Base-by-base conservation (phyloP, 2,888 invertebrate genomes). In the Morpho deidamia region DNA sequence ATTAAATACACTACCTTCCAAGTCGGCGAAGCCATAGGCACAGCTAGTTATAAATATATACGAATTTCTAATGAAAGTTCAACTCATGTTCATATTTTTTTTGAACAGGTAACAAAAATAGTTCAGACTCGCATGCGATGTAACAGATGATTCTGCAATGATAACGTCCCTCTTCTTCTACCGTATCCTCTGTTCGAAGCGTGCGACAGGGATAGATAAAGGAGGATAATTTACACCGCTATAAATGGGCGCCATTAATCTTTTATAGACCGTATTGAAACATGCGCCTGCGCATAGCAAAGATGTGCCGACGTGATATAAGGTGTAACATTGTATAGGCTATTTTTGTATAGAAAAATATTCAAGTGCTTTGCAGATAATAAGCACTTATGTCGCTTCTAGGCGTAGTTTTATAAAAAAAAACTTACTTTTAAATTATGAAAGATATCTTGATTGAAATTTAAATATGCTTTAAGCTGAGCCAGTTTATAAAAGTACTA, bases 221-320 rank as follows among this genome's bases (percentile, higher is more conserved):
- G 11, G 50, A 59, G 64, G 63, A 72, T 76, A 74, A 80, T 76
- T 80, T 80, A 79, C 78, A 64, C 72, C 70, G 74, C 76, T 77
- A 76, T 82, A 78, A 81, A 74, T 69, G 65, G 67, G 58, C 68
- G 69, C 70, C 74, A 72, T 83, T 81, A 82, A 83, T 81, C 82
- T 80, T 71, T 74, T 70, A 72, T 72, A 71, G 74, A 72, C 72
- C 71, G 76, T 71, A 72, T 71, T 40, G 69, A 73, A 72, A 72
- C 62, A 65, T 77, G 80, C 78, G 79, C 71, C 56, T 50, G 72
- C 73, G 65, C 69, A 76, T 72, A 73, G 63, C 53, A 49, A 60
- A 62, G 77, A 76, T 79, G 72, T 62, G 69, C 63, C 65, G 63
- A 61, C 60, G 60, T 60, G 56, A 59, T 56, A 59, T 45, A 47